These are phyloP conservation scores for Callipepla californica DNA, from an alignment of 2,113 vertebrate genomes.

Conservation along the genomic window DNA sequence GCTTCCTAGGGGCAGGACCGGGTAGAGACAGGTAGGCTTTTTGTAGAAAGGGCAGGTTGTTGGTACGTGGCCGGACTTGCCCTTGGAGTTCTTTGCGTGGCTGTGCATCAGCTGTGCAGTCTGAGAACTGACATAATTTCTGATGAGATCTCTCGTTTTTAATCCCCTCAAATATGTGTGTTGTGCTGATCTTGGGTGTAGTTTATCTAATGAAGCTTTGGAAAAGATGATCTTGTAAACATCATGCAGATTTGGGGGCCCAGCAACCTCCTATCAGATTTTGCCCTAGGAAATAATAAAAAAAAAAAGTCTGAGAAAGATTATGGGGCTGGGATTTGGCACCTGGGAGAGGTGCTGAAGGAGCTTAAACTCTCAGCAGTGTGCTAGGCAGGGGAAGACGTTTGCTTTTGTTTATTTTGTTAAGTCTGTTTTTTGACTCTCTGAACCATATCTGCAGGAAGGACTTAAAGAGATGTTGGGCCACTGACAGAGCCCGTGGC, in stretches of 20 bases:
- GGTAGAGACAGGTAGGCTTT: not conserved
- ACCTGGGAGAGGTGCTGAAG: not conserved
- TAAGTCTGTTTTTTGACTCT: not conserved
- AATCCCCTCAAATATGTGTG: conserved; percentile 4
- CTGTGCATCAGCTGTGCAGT: not conserved
- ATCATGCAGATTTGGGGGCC: not conserved
- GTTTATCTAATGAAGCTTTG: conserved; percentile 10
- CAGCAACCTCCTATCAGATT: not conserved
- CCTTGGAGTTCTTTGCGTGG: not conserved
- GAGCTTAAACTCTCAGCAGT: not conserved
- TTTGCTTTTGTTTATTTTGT: not conserved
- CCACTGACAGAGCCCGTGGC: not conserved
- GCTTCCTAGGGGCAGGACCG: not conserved
- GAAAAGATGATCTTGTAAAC: not conserved
- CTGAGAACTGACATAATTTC: not conserved
- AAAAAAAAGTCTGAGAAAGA: not conserved
- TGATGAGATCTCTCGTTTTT: not conserved
- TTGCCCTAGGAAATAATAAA: not conserved
- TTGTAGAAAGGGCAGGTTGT: not conserved
- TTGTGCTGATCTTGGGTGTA: not conserved
- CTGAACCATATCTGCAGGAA: not conserved
- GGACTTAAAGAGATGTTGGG: not conserved
- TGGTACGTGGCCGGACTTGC: not conserved
- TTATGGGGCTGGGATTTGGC: not conserved
- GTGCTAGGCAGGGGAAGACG: not conserved